Conservation (phyloP, 2,888 invertebrate species). For the Luperina nickerlii region DNA sequence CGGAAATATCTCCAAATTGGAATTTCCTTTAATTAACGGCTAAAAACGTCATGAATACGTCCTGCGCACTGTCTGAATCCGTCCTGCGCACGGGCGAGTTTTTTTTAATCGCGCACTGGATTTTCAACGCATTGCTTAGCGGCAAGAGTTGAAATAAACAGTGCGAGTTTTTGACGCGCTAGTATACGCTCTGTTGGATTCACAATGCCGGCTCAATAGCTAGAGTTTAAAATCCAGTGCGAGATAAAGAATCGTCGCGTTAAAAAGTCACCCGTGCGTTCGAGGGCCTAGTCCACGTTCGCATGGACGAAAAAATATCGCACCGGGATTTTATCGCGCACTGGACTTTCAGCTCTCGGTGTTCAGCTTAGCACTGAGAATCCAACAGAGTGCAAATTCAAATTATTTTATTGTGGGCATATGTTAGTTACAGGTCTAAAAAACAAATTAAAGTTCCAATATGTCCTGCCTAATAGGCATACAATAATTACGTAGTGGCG, state of each 20-base stretch:
- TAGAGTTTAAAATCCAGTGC: too few species aligned
- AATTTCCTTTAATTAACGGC: slow-evolving; percentile 56
- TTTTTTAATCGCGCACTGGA: not conserved
- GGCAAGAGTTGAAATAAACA: not conserved
- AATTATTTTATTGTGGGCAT: too few species aligned
- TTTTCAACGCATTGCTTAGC: not conserved
- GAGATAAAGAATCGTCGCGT: not conserved
- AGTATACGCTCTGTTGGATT: not conserved
- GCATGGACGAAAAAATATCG: too few species aligned
- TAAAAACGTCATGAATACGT: slow-evolving; percentile 29
- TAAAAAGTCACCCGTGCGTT: not conserved
- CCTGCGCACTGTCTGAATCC: slow-evolving; percentile 32
- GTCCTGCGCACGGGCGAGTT: not conserved
- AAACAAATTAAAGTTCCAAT: too few species aligned
- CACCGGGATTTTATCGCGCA: too few species aligned
- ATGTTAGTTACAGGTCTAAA: too few species aligned
- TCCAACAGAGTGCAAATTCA: not conserved
- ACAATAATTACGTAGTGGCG: too few species aligned
- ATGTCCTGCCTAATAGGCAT: too few species aligned
- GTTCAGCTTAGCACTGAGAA: not conserved
- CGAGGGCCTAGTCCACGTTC: not conserved
- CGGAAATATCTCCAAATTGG: slow-evolving; percentile 49
- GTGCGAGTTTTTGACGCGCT: not conserved
- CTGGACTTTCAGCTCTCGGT: too few species aligned
- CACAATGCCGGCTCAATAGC: not conserved